These are phyloP conservation scores for Cavia aperea DNA, from an alignment of 2,113 vertebrate species.

Conservation along the genomic window DNA sequence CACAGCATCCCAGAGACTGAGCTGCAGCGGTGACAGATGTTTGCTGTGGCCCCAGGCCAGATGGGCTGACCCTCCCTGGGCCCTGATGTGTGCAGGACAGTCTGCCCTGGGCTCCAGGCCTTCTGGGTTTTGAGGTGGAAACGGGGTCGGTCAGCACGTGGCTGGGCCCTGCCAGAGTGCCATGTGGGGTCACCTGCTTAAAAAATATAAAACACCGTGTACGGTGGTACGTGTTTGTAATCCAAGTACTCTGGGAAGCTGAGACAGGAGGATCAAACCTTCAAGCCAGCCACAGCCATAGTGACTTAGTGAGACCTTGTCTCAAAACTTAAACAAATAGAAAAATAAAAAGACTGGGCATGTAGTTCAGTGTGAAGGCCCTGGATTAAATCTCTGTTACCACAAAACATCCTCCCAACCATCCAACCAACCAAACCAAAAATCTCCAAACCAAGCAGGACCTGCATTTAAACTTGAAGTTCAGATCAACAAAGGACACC, in stretches of 20 bases:
- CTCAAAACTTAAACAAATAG: not conserved
- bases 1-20: conserved; percentile 37
- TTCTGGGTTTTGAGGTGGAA: rapidly evolving
- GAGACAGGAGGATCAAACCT: not conserved
- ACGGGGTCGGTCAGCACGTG: rapidly evolving
- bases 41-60: conserved; percentile 24
- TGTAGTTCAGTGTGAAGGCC: not conserved
- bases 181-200: too few species aligned
- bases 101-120: rapidly evolving
- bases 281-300: not conserved
- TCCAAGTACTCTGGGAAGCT: not conserved
- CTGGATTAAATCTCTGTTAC: not conserved
- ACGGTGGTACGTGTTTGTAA: not conserved
- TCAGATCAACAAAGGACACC: rapidly evolving
- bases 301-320: not conserved
- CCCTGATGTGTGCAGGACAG: not conserved
- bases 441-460: not conserved
- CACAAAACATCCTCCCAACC: not conserved
- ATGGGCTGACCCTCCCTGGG: not conserved
- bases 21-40: conserved; percentile 55
- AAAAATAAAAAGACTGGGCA: not conserved
- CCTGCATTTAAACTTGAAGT: rapidly evolving
- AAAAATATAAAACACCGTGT: not conserved
- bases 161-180: not conserved
- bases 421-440: not conserved